Percentiles rank a stretch among this genome's conserved stretches.
phyloP scores from a whole-genome alignment of 1,140 invertebrate species.

The Geopemphigus sp. region DNA sequence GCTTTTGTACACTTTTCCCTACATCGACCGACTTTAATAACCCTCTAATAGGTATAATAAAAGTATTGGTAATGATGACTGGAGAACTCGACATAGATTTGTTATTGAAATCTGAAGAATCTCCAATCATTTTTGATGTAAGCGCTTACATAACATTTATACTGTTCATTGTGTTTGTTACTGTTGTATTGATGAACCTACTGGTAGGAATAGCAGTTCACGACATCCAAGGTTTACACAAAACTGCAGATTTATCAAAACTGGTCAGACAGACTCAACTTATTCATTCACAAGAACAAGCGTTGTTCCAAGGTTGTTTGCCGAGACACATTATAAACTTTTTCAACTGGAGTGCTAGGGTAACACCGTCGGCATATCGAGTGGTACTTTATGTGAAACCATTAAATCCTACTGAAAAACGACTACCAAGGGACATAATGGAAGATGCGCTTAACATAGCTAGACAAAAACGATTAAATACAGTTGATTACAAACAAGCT shows the following conservation, averaged over 20 bases:
- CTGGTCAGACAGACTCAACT: conserved; percentile 75
- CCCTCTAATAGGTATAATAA: conserved; percentile 75
- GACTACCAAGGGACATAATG: conserved; percentile 72
- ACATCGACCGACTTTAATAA: conserved; percentile 74
- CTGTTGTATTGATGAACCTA: conserved; percentile 78
- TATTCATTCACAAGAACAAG: conserved; percentile 71
- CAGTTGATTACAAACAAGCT: conserved; percentile 38
- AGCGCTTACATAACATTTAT: conserved; percentile 73
- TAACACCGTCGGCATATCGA: conserved; percentile 73
- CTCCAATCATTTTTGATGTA: conserved; percentile 64
- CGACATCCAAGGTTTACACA: conserved; percentile 74
- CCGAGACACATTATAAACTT: conserved; percentile 67
- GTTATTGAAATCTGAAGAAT: conserved; percentile 64
- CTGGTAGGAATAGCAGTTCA: conserved; percentile 77
- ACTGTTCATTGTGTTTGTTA: conserved; percentile 72
- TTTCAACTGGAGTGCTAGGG: conserved; percentile 70
- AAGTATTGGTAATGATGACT: conserved; percentile 86
- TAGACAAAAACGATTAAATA: conserved; percentile 58
- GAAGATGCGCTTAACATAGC: conserved; percentile 72
- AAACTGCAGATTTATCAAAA: conserved; percentile 72
- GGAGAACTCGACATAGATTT: conserved; percentile 75
- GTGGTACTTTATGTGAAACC: conserved; percentile 76
- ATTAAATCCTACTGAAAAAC: conserved; percentile 74
- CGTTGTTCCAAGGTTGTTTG: conserved; percentile 68
- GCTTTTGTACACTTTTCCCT: conserved; percentile 82